Base-by-base conservation (phyloP, 2,113 vertebrate genomes). In the Prunella fulvescens region DNA sequence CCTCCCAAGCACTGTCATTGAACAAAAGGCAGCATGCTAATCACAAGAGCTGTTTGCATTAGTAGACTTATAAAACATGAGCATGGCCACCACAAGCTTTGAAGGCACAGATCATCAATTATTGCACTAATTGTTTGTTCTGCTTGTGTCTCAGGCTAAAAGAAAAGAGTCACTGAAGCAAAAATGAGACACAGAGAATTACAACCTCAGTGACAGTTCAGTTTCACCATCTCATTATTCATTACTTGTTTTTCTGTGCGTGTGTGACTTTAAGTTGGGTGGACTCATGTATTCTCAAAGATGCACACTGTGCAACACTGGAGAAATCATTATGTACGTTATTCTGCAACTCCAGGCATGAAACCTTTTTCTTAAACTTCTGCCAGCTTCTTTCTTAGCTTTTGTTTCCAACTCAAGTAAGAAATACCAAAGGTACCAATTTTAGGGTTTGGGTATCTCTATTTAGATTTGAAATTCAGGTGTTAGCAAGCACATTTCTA, bases 61-160 rank as follows among this genome's bases (percentile, higher is more conserved):
- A 98, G 96, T 91, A 96, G 94, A 93, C 96, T 95, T 96, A 95
- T 89, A 98, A 98, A 96, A 96, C 97, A 96, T 96, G 97, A 96
- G 97, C 94, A 97, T 97, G 97, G 93, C 96, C 97, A 97, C 97
- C 91, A 97, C 95, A 98, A 97, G 97, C 97, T 97, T 97, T 95
- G 95, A 97, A 97, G 97, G 94, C 97, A 98, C 96, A 97, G 97
- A 96, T 98, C 97, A 97, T 97, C 97, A 98, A 98, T 98, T 98
- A 98, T 97, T 97, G 96, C 90, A 92, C 97, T 98, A 98, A 98
- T 98, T 98, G 97, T 98, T 98, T 97, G 92, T 97, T 98, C 98
- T 98, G 97, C 97, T 98, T 98, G 93, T 97, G 95, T 97, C 97
- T 98, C 96, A 97, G 95, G 94, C 92, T 98, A 95, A 96, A 98